phyloP scores from a whole-genome alignment of 1,140 invertebrate genomes.

The Papilio helenus region DNA sequence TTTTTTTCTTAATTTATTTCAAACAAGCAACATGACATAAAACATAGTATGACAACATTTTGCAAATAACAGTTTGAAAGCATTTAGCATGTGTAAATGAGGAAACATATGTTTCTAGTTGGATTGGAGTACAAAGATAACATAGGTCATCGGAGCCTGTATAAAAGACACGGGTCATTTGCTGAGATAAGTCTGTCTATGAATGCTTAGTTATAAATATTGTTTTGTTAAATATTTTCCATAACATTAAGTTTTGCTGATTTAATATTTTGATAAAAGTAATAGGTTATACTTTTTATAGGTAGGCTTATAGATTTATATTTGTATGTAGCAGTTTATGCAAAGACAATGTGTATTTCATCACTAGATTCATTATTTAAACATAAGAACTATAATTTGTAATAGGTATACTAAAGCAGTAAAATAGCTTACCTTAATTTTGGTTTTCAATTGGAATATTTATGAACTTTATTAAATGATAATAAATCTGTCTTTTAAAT shows the following conservation, averaged over 20 bases:
- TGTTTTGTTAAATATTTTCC: slow-evolving; percentile 42
- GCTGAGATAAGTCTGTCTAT: slow-evolving; percentile 70
- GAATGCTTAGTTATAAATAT: slow-evolving; percentile 64
- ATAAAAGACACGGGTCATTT: slow-evolving; percentile 76
- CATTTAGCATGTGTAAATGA: slow-evolving; percentile 50
- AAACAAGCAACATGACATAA: not conserved
- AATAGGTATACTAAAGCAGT: not conserved
- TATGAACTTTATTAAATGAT: not conserved
- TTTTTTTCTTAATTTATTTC: not conserved
- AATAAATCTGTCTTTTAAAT: not conserved
- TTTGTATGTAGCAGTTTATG: not conserved
- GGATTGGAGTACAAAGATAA: slow-evolving; percentile 74
- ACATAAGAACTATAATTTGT: not conserved
- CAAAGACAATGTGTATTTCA: not conserved
- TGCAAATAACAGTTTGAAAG: slow-evolving; percentile 15
- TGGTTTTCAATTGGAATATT: not conserved
- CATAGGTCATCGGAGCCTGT: slow-evolving; percentile 69
- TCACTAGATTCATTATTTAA: not conserved
- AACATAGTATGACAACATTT: not conserved
- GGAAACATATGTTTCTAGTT: slow-evolving; percentile 71
- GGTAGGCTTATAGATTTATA: not conserved
- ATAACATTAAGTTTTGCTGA: slow-evolving; percentile 24
- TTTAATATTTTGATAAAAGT: slow-evolving; percentile 10
- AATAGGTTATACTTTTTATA: not conserved
- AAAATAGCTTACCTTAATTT: not conserved